Percentiles rank a stretch among this genome's conserved stretches.
Evolutionary conservation across 2,797 vertebrate species (phyloP).

Genomic region (Garrulus glandarius): DNA sequence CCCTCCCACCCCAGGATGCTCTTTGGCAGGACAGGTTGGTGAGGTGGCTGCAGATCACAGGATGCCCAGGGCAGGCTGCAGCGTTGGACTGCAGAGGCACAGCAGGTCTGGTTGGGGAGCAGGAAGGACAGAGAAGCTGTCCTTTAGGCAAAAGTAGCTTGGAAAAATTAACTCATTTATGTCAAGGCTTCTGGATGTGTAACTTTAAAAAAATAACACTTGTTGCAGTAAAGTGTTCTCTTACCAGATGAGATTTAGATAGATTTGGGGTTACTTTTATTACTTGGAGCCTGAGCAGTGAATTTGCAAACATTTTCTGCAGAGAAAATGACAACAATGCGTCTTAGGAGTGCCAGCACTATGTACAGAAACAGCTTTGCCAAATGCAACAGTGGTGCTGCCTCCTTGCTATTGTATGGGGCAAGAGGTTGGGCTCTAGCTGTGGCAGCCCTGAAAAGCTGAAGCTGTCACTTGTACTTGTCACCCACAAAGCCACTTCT

Average conservation of each 20-base stretch:
- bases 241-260: background rate
- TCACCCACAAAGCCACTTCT: background rate
- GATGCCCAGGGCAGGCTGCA: background rate
- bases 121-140: background rate
- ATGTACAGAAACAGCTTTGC: rapidly evolving
- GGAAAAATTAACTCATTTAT: background rate
- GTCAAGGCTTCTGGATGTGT: background rate
- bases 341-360: background rate
- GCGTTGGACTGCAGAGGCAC: rapidly evolving
- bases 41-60: background rate
- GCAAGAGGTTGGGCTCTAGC: background rate
- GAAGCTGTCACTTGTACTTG: background rate
- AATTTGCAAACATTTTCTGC: background rate
- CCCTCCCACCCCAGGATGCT: background rate
- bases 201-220: background rate
- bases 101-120: background rate
- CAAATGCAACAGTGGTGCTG: background rate
- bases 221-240: background rate
- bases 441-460: background rate
- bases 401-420: background rate
- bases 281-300: background rate
- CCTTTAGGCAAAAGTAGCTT: background rate
- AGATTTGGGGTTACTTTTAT: background rate
- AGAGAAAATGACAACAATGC: background rate
- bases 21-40: background rate